Conservation (phyloP, 2,888 invertebrate species). For the Acanthoscelides obtectus region DNA sequence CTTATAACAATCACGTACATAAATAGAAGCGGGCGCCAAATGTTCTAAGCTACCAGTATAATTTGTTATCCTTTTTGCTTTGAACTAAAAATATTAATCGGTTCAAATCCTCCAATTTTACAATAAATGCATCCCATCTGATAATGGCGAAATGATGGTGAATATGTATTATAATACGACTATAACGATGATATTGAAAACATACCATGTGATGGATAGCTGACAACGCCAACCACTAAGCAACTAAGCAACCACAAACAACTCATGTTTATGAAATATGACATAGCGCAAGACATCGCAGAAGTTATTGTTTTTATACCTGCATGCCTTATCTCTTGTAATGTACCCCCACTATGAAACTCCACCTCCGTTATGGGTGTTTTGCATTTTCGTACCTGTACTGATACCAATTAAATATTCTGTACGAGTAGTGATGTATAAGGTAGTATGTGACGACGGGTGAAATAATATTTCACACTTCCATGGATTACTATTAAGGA, state of each 20-base stretch:
- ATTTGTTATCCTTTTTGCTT: no score
- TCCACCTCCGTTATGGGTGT: not conserved
- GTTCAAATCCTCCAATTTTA: no score
- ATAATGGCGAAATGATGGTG: not conserved
- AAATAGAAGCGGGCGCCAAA: no score
- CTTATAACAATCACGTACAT: no score
- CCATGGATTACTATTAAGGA: no score
- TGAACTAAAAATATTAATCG: no score
- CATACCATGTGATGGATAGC: not conserved
- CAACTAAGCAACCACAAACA: not conserved
- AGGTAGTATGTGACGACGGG: constrained; percentile 17
- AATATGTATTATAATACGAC: no score
- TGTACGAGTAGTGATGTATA: constrained; percentile 23
- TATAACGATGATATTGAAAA: not conserved
- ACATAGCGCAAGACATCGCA: not conserved
- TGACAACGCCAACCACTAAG: not conserved
- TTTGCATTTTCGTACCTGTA: constrained; percentile 18
- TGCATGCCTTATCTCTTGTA: not conserved
- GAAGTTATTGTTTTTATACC: not conserved
- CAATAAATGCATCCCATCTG: no score
- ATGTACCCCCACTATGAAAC: not conserved
- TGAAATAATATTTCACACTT: not conserved
- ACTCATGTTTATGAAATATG: not conserved
- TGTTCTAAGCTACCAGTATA: no score
- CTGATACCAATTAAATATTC: constrained; percentile 37